Conservation (phyloP, 92 coral and sea anemone species). For the Palythoa grandis region DNA sequence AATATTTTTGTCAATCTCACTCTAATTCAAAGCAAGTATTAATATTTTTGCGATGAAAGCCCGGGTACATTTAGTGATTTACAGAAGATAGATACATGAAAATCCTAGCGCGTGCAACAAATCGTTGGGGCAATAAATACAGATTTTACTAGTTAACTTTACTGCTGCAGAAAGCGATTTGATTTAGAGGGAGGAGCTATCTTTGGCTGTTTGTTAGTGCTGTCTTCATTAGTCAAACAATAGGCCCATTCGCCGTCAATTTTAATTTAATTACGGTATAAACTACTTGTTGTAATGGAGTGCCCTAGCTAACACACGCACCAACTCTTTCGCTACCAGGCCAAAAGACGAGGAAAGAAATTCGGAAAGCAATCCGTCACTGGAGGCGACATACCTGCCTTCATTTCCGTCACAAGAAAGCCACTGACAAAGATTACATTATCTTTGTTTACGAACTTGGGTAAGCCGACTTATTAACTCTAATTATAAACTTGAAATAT, state of each 20-base stretch:
- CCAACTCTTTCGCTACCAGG: slow-evolving; percentile 52
- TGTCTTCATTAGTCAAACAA: slow-evolving; percentile 69
- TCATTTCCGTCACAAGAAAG: slow-evolving; percentile 85
- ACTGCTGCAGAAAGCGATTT: slow-evolving; percentile 54
- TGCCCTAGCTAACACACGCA: slow-evolving; percentile 41
- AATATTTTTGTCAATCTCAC: neutral
- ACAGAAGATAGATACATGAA: neutral
- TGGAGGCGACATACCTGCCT: slow-evolving; percentile 94
- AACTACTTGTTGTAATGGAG: slow-evolving; percentile 60
- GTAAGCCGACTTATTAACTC: slow-evolving; percentile 67
- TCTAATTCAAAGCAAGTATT: neutral
- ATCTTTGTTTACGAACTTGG: slow-evolving; percentile 93
- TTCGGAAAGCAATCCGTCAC: slow-evolving; percentile 86
- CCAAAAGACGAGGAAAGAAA: slow-evolving; percentile 73
- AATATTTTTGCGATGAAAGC: neutral
- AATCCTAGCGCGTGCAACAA: neutral
- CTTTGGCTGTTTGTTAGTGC: slow-evolving; percentile 50
- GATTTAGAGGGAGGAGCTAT: slow-evolving; percentile 78
- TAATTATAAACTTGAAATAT: slow-evolving; percentile 31
- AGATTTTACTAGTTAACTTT: slow-evolving; percentile 35
- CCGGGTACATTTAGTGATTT: neutral
- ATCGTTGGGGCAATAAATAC: neutral
- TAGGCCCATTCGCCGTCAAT: slow-evolving; percentile 77
- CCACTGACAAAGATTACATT: slow-evolving; percentile 85
- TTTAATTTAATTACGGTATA: slow-evolving; percentile 79